A percentile compares a stretch with the other conserved stretches of the same genome.
Evolutionary conservation across 2,888 invertebrate genomes (phyloP).

Genomic region (Sepioteuthis lessoniana): DNA sequence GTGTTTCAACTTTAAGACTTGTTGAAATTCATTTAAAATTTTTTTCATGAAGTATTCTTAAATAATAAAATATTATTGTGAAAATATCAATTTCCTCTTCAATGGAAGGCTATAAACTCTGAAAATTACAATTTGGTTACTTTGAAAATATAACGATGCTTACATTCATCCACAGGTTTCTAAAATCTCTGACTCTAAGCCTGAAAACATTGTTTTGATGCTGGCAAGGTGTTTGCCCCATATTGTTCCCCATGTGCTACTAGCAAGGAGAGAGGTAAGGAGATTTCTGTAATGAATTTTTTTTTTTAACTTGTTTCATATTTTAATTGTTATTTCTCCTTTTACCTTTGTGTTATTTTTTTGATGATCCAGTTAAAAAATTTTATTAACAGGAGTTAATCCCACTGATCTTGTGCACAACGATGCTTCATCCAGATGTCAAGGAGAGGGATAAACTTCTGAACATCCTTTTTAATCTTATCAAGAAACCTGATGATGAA

Average conservation of each 20-base stretch:
- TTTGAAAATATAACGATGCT: background rate
- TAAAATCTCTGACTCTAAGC: constrained; percentile 62
- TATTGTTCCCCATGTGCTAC: constrained; percentile 82
- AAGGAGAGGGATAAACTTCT: constrained; percentile 81
- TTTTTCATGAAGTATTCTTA: no score
- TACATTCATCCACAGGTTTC: constrained; percentile 62
- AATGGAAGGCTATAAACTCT: background rate
- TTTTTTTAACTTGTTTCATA: background rate
- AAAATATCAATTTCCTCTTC: no score
- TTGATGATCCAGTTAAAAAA: background rate
- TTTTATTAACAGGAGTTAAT: constrained; percentile 79
- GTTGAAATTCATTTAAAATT: no score
- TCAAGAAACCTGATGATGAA: constrained; percentile 82
- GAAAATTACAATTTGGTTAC: background rate
- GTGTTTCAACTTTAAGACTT: no score
- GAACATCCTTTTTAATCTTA: constrained; percentile 82
- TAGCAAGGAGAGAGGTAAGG: constrained; percentile 80
- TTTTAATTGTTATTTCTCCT: background rate
- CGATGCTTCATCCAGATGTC: constrained; percentile 79
- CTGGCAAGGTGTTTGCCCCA: constrained; percentile 79
- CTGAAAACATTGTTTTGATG: constrained; percentile 76
- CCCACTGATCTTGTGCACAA: constrained; percentile 80
- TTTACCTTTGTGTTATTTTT: background rate
- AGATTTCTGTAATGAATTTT: background rate
- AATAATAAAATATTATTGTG: no score